Conservation (phyloP, 2,797 vertebrate species). For the Petrocephalus sullivani region DNA sequence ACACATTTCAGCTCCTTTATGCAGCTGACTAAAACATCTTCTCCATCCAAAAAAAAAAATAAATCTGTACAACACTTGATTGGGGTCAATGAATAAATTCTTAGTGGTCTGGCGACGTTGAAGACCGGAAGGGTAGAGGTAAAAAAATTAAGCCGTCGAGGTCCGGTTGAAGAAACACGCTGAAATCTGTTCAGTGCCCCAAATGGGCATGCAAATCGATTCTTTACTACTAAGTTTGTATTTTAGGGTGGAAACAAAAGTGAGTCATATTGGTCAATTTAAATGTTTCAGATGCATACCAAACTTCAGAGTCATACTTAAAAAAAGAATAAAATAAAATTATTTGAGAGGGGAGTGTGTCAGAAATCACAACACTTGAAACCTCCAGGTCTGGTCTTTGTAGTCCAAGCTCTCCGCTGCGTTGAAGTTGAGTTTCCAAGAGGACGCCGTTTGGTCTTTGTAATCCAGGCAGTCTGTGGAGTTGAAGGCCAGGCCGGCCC, state of each 20-base stretch:
- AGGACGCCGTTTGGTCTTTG: conserved; percentile 88
- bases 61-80: conserved; percentile 63
- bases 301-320: conserved; percentile 39
- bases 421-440: conserved; percentile 99
- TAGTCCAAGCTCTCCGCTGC: conserved; percentile 98
- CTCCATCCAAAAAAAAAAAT: conserved; percentile 66
- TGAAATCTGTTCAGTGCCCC: not conserved
- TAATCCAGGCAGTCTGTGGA: conserved; percentile 98
- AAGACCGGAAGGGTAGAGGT: not conserved
- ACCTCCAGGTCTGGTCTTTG: conserved; percentile 98
- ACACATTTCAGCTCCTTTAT: conserved; percentile 71
- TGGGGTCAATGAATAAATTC: conserved; percentile 50
- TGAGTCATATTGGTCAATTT: not conserved
- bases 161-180: not conserved
- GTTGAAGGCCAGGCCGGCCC: conserved; percentile 84
- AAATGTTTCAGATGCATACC: conserved; percentile 45
- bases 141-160: not conserved
- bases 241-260: not conserved
- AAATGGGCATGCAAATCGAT: not conserved
- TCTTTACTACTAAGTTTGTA: not conserved
- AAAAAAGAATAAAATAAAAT: conserved; percentile 31
- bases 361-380: conserved; percentile 90
- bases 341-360: conserved; percentile 26
- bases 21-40: conserved; percentile 67
- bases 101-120: not conserved